These are phyloP conservation scores for Oreonectes daqikongensis DNA, from an alignment of 2,797 vertebrate genomes.

Conservation along the genomic window DNA sequence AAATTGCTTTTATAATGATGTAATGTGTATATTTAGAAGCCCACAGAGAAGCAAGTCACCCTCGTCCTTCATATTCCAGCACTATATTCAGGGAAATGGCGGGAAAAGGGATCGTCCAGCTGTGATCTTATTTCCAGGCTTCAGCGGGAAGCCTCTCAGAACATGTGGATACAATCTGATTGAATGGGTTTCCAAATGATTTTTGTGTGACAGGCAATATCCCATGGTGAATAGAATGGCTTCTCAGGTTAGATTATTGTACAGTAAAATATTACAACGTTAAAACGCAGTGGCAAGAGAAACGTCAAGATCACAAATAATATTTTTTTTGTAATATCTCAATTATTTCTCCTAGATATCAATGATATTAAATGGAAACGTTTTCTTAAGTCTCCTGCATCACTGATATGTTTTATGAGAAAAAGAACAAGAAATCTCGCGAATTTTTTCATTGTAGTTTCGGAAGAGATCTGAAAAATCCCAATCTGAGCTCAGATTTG, in stretches of 20 bases:
- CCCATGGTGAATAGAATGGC: slow-evolving; percentile 27
- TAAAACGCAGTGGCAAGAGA: not conserved
- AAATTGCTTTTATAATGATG: slow-evolving; percentile 37
- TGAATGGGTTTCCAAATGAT: slow-evolving; percentile 59
- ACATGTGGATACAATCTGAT: slow-evolving; percentile 49
- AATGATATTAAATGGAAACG: not conserved
- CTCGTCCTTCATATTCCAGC: slow-evolving; percentile 15
- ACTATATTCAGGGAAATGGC: slow-evolving; percentile 43
- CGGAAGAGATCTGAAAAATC: too few relatives aligned
- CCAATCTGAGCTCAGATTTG: too few relatives aligned
- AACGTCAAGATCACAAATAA: too few relatives aligned
- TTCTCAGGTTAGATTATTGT: slow-evolving; percentile 28
- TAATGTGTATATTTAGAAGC: slow-evolving; percentile 31
- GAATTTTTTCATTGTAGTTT: too few relatives aligned
- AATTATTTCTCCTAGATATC: too few relatives aligned
- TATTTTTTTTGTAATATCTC: too few relatives aligned
- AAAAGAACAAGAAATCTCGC: too few relatives aligned
- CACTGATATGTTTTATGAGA: not conserved
- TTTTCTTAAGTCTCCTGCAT: not conserved
- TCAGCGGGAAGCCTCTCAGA: slow-evolving; percentile 50
- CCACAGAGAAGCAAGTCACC: slow-evolving; percentile 13
- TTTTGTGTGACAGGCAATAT: slow-evolving; percentile 51
- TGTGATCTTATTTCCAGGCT: slow-evolving; percentile 59
- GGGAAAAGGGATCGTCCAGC: slow-evolving; percentile 51
- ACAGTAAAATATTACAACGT: slow-evolving; percentile 15